Base-by-base conservation (phyloP, 53 echinoderm and acorn worm genomes). In the Zoroaster sp. region DNA sequence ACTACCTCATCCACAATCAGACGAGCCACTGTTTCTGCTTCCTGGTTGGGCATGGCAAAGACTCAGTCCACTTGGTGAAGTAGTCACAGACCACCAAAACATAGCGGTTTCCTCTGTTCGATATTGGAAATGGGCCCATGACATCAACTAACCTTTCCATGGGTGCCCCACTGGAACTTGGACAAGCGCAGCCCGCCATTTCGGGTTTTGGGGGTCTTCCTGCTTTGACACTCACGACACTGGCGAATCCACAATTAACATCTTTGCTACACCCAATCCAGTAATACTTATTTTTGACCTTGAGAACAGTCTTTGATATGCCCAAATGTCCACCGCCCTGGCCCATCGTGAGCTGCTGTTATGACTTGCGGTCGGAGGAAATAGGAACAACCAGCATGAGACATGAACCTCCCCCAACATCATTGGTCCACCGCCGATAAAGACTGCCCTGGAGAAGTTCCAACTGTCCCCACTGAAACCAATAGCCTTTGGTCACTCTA, bases 31-130 rank as follows among this genome's bases (percentile, higher is more conserved):
- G 90, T 82, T 36, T 70, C 63, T 4, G 90, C 83, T 14, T 53
- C 51, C 40, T 90, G 73, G 39, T 90, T 53, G 33, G 32, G 66
- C 15, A 83, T 30, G 13, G 83, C 18, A 40, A 38, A 3, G 90
- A 82, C 42, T 90, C 90, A 31, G 71, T 66, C 90, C 90, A 82
- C 35, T 81, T 90, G 25, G 47, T 47, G 47, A 47, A 47, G 47
- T 47, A 47, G 14, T 47, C 13, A 17, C 47, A 47, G 47, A 47
- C 47, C 47, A 47, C 47, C 47, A 47, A 47, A 47, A 47, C 45
- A 45, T 13, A 47, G 17, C 4, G 47, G 14, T 10, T 47, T 47
- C 45, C 45, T 14, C 45, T 45, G 14, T 14, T 45, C 45, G 45
- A 45, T 45, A 45, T 14, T 45, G 3, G 45, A 45, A 45, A 45